Base-by-base conservation (phyloP, 2,113 vertebrate genomes). In the Pangasianodon hypophthalmus region DNA sequence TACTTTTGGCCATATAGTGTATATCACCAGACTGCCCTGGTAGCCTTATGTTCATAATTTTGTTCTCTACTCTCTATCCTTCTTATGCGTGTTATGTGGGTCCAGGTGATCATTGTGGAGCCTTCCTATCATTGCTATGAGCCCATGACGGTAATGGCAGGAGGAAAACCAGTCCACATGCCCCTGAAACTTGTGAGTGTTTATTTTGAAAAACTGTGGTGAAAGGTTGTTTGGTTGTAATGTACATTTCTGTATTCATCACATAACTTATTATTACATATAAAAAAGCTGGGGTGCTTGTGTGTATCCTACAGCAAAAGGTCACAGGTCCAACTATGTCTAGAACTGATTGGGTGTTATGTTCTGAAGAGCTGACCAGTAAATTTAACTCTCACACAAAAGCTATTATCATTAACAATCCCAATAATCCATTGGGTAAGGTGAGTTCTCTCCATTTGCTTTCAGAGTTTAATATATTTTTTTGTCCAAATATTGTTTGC, bases 41-140 rank as follows among this genome's bases (percentile, higher is more conserved):
- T 19, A 60, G n/a, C 50, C 26, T 64, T 6, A 71, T 37, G 67
- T 75, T 41, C 11, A 71, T 71, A 18, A 9, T 75, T 18, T 21
- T 48, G 19, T 88, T 62, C 88, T 21, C 1, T 44, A 7, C 87
- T 82, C 14, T 54, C 75, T 86, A 21, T 21, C 5, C 77, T 93
- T 90, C 82, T 85, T 19, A 29, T 75, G 46, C 14, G 13, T 56
- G 2, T 11, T 24, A 60, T 50, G 0, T 64, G 37, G 19, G 11
- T 32, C 29, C 92, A 99, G 98, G 98, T 99, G 77, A 97, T 99
- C 92, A 96, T 99, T 89, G 94, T 99, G 0, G 98, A 99, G 81
- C 98, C 98, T 0, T 98, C 95, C 92, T 99, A 99, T 0, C 98
- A 99, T 93, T 99, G 98, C 95, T 99, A 99, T 16, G 96, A 98